Conservation (phyloP, 2,888 invertebrate genomes). For the Chrysolina americana region DNA sequence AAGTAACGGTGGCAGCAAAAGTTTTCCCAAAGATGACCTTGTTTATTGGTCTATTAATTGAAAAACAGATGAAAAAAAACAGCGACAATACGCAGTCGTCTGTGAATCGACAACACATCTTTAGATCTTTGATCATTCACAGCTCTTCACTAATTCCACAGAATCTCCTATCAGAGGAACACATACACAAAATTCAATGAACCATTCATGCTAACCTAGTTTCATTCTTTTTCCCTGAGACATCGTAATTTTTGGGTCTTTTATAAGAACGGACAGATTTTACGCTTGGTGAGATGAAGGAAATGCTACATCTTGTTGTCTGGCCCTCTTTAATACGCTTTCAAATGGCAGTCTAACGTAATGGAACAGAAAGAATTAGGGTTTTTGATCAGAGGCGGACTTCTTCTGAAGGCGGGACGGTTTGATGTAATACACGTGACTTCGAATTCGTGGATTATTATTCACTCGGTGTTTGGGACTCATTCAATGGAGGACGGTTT, state of each 20-base stretch:
- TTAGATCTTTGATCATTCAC: neutral
- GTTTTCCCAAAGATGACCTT: too few relatives aligned
- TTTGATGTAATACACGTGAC: neutral
- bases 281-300: slow-evolving; percentile 12
- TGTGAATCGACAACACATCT: neutral
- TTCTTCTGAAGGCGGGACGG: neutral
- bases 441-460: neutral
- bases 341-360: slow-evolving; percentile 16
- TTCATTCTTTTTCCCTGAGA: neutral
- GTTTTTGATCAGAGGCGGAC: slow-evolving; percentile 15
- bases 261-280: slow-evolving; percentile 24
- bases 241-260: slow-evolving; percentile 27
- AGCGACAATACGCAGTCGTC: too few relatives aligned
- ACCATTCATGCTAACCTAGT: neutral
- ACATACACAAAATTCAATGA: slow-evolving; percentile 11
- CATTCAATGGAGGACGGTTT: neutral
- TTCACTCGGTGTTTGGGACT: neutral
- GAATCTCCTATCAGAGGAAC: neutral
- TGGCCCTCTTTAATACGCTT: slow-evolving; percentile 13
- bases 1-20: too few relatives aligned
- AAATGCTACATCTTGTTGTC: slow-evolving; percentile 27
- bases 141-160: slow-evolving; percentile 3
- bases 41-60: too few relatives aligned
- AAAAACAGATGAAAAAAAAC: too few relatives aligned
- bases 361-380: slow-evolving; percentile 22